Conservation (phyloP, 2,113 vertebrate species). For the Daubentonia madagascariensis region DNA sequence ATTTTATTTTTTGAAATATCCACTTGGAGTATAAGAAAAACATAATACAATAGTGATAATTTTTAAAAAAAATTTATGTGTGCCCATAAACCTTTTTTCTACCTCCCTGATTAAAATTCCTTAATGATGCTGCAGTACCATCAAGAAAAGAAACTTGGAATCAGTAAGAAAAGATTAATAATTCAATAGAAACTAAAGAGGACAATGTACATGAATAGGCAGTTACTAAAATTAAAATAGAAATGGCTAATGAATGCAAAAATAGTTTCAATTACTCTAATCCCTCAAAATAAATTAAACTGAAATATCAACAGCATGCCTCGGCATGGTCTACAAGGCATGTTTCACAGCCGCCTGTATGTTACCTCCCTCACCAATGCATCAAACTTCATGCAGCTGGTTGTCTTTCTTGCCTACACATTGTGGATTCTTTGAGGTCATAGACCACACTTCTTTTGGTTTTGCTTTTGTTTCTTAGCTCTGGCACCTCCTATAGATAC, state of each 20-base stretch:
- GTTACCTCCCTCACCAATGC: not conserved
- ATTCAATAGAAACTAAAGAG: not conserved
- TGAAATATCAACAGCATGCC: not conserved
- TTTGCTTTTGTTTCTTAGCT: not conserved
- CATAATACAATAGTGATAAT: not conserved
- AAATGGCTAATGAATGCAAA: not conserved
- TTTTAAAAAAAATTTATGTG: not conserved
- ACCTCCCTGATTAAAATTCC: not conserved
- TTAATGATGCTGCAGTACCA: not conserved
- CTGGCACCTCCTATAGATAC: not conserved
- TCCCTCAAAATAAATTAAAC: not conserved
- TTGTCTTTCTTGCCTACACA: not conserved
- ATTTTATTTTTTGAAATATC: not conserved
- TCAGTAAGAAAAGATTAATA: not conserved
- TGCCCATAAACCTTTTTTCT: not conserved
- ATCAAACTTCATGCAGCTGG: not conserved
- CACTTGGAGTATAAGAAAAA: not conserved
- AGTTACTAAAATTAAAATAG: slow-evolving; percentile 1
- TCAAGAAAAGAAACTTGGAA: not conserved
- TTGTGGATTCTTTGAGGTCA: not conserved
- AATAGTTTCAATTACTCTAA: not conserved
- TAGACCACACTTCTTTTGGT: not conserved
- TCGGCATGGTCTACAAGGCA: not conserved
- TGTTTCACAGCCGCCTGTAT: not conserved
- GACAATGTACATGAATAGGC: not conserved